Base-by-base conservation (phyloP, 2,888 invertebrate genomes). In the Euplagia quadripunctaria region DNA sequence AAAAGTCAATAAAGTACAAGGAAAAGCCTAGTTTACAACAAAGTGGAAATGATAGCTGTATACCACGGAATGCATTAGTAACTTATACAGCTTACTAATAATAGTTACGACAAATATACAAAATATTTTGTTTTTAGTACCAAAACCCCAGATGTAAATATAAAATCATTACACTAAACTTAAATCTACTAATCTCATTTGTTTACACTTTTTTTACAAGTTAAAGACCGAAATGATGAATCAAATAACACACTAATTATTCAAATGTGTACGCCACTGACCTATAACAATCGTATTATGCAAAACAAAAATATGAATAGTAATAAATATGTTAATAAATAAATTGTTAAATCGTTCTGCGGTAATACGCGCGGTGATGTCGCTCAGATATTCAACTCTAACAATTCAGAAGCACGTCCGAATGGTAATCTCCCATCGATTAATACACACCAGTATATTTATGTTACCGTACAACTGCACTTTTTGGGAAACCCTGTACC, bases 261-360 rank as follows among this genome's bases (percentile, higher is more conserved):
- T 79, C 76, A 79, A 71, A 74, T 72, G 74, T 75, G 74, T 66
- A 68, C 46, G 69, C 64, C 68, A 70, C 64, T 73, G 75, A 77
- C 71, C 73, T 75, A 77, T 73, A 77, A 75, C 82, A 80, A 80
- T 74, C 71, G 82, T 80, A 66, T 61, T 80, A 83, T 72, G 75
- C 79, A 52, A 79, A 76, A 80, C 73, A 77, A 78, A 82, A 83
- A 83, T 85, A 85, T 79, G 71, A 78, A 79, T 83, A 78, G 67
- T 64, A 64, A 72, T 73, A 71, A 70, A 71, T 71, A 71, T 74
- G 68, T 74, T 55, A 68, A 71, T 74, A 71, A 9, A 64, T 63
- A 31, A 42, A 49, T 51, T 64, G 61, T 71, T 73, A 78, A 84
- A 79, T 82, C 70, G 81, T 72, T 79, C 61, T 68, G 79, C 82